Evolutionary conservation across 2,113 vertebrate genomes (phyloP).

Genomic region (Tamias sibiricus): DNA sequence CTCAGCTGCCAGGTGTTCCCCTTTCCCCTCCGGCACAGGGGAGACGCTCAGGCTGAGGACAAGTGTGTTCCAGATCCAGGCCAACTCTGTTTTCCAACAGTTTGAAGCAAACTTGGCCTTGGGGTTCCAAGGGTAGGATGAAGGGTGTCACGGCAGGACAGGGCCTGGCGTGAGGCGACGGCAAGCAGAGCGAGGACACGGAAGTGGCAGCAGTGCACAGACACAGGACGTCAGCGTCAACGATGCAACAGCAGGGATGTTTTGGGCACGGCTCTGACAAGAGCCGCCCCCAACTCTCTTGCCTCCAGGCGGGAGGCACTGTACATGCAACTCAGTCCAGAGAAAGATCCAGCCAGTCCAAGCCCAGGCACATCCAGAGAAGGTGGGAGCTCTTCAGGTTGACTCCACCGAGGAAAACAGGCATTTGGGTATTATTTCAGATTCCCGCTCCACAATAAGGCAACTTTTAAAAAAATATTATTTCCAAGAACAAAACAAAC

Average conservation of each 20-base stretch:
- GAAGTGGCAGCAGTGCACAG: conserved; percentile 69
- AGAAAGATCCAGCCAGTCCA: conserved; percentile 58
- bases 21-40: background rate
- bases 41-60: background rate
- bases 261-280: background rate
- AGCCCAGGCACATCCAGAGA: conserved; percentile 74
- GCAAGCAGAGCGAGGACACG: conserved; percentile 59
- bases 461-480: conserved; percentile 88
- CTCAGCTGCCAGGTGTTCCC: conserved; percentile 12
- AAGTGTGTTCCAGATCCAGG: conserved; percentile 39
- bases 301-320: conserved; percentile 52
- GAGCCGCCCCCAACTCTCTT: conserved; percentile 49
- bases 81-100: conserved; percentile 55
- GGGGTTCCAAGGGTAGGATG: conserved; percentile 55
- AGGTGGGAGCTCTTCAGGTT: conserved; percentile 45
- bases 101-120: conserved; percentile 63
- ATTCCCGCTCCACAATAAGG: conserved; percentile 90
- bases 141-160: conserved; percentile 3
- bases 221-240: conserved; percentile 73
- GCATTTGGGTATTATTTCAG: conserved; percentile 72
- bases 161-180: conserved; percentile 22
- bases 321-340: conserved; percentile 71
- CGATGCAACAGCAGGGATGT: conserved; percentile 50
- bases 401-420: conserved; percentile 78
- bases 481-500: conserved; percentile 88